Conservation (phyloP, 2,888 invertebrate species). For the Andrena bucephala region DNA sequence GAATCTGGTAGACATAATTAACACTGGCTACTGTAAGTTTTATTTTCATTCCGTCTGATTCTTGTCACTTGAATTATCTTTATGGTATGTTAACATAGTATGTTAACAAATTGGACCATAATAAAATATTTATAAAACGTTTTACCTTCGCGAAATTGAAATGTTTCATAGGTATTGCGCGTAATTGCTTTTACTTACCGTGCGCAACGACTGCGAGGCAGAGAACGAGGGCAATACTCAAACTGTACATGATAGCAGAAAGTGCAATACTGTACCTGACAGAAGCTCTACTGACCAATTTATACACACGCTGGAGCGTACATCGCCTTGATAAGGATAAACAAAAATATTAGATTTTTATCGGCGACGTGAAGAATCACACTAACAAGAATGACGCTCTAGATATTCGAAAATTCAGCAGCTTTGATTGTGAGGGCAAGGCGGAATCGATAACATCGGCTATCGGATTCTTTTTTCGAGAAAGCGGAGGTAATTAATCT, state of each 20-base stretch:
- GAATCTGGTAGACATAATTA: too few species aligned
- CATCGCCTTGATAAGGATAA: slow-evolving; percentile 31
- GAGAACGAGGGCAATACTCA: slow-evolving; percentile 7
- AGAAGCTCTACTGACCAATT: slow-evolving; percentile 19
- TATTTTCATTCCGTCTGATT: too few species aligned
- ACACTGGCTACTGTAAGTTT: too few species aligned
- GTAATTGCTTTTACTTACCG: slow-evolving; percentile 23
- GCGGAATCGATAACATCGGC: not conserved
- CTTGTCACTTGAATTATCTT: too few species aligned
- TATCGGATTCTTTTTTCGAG: slow-evolving; percentile 1
- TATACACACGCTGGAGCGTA: slow-evolving; percentile 22
- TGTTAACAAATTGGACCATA: too few species aligned
- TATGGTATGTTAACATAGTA: too few species aligned
- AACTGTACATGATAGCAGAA: slow-evolving; percentile 24
- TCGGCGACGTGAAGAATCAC: not conserved
- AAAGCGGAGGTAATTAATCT: slow-evolving; percentile 17
- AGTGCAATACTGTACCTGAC: not conserved
- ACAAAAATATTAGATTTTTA: slow-evolving; percentile 31
- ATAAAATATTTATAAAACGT: not conserved
- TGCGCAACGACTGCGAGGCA: slow-evolving; percentile 27
- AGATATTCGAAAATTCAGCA: slow-evolving; percentile 18
- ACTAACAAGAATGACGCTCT: not conserved
- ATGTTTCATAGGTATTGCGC: not conserved
- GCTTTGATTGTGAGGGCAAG: slow-evolving; percentile 13
- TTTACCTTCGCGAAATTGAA: not conserved